Evolutionary conservation across 1,140 invertebrate species (phyloP), one percentile per base, ranked within the genome.

Genomic region (Eubasilissa regina): DNA sequence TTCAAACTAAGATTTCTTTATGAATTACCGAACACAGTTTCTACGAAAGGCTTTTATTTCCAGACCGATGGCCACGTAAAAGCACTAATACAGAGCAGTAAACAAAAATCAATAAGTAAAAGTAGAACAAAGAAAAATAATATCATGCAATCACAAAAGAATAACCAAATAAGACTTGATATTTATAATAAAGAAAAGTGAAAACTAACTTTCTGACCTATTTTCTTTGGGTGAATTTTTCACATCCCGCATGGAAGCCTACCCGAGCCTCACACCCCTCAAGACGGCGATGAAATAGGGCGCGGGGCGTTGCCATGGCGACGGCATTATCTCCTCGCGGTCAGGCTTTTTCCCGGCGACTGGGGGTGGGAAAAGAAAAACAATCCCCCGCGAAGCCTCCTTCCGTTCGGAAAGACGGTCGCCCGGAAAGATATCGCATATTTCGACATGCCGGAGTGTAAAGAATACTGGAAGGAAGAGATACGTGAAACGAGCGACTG

Each of bases 281-380:
- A 53, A 13, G 45, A 53, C 48, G 25, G 19, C 25, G 51, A 48
- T 75, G 75, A 68, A 68, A 60, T 72, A 78, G 62, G 78, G 74
- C 56, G 75, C 64, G 75, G 79, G 79, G 76, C 15, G 81, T 83
- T 79, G 21, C 81, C 77, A 81, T 81, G 77, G 77, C 81, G 48
- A 83, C 81, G 48, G 81, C 77, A 83, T 83, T 83, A 83, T 83
- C 81, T 83, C 15, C 62, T 68, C 76, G 81, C 79, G 81, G 81
- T 83, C 81, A 83, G 81, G 79, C 81, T 17, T 58, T 72, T 43
- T 45, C 75, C 64, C 51, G 73, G 17, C 66, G 43, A 45, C 62
- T 35, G 15, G 13, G 43, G 43, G 15, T 8, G 62, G n/a, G 62
- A 13, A 48, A 78, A 78, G 64, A 60, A 78, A 78, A 78, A 78